Evolutionary conservation across 2,113 vertebrate species (phyloP), one percentile per base, ranked within the genome.

Genomic region (Catharus minimus): DNA sequence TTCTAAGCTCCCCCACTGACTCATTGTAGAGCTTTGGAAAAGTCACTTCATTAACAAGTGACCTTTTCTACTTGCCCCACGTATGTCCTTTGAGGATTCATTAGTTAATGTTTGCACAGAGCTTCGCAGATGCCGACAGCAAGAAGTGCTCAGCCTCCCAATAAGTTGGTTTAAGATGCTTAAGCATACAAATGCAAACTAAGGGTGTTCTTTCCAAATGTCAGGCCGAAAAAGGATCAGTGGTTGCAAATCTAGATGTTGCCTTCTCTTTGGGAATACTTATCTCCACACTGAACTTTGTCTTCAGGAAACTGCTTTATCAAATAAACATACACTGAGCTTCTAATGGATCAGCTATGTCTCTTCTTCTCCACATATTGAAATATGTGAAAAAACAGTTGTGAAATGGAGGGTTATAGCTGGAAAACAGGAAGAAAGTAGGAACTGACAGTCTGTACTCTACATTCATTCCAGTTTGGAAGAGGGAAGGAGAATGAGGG

Each of bases 31-130:
- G 60, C 85, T 95, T 69, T 80, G 60, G 74, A 56, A 73, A 96
- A 92, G 89, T 80, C 86, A 96, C 92, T 96, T 94, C 86, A 95
- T 88, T 94, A 96, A 95, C 1, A 16, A 44, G 64, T 67, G 86
- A 83, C 95, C 94, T 92, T 95, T 96, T 64, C 78, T 46, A 19
- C 46, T 55, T 32, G 8, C 90, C 79, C 81, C 89, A 86, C 9
- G 2, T 55, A 62, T 3, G 13, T 76, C 92, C 85, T 95, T 64
- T 82, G 90, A 95, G 92, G 92, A 94, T 94, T 95, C 86, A 93
- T 93, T 94, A 95, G 88, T 90, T 94, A 93, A 94, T 90, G 72
- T 91, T 94, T 94, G 89, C 89, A 85, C 82, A 90, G 44, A 46
- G 66, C 80, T 84, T n/a, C 11, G 0, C 58, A 91, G 82, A 71